Conservation (phyloP, 2,113 vertebrate species). For the Orthonyx spaldingii region DNA sequence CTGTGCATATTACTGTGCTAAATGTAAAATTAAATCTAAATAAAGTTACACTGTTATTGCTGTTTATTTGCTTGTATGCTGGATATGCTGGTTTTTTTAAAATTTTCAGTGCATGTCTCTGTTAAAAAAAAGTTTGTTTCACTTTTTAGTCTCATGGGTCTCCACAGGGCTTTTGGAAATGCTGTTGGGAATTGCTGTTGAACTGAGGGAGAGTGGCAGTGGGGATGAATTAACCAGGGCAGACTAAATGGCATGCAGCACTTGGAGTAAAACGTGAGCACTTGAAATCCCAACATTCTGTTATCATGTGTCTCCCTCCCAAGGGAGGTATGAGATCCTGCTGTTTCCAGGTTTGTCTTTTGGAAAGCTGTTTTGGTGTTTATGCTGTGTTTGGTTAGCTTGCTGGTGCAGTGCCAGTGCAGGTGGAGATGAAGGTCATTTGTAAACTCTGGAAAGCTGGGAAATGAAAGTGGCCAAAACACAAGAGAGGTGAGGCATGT, state of each 20-base stretch:
- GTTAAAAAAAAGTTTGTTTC: background rate
- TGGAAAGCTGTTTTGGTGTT: background rate
- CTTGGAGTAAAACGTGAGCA: background rate
- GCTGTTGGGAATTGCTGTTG: background rate
- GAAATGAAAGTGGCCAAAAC: background rate
- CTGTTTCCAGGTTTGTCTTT: background rate
- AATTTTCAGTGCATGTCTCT: background rate
- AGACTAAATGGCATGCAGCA: background rate
- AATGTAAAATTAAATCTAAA: conserved; percentile 65
- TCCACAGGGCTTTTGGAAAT: background rate
- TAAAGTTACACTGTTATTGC: conserved; percentile 50
- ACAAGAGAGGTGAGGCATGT: background rate
- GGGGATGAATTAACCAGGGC: accelerated
- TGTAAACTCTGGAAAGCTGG: background rate
- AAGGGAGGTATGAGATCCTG: background rate
- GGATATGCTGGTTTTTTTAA: background rate
- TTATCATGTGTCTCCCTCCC: background rate
- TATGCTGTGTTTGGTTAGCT: background rate
- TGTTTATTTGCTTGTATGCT: background rate
- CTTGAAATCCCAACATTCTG: background rate
- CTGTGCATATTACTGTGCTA: conserved; percentile 62
- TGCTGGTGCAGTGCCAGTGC: background rate
- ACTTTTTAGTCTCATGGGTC: background rate
- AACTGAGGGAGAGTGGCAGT: accelerated
- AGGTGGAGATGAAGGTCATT: background rate